These are phyloP conservation scores for Arenaria interpres DNA, from an alignment of 2,113 vertebrate genomes.

Conservation along the genomic window DNA sequence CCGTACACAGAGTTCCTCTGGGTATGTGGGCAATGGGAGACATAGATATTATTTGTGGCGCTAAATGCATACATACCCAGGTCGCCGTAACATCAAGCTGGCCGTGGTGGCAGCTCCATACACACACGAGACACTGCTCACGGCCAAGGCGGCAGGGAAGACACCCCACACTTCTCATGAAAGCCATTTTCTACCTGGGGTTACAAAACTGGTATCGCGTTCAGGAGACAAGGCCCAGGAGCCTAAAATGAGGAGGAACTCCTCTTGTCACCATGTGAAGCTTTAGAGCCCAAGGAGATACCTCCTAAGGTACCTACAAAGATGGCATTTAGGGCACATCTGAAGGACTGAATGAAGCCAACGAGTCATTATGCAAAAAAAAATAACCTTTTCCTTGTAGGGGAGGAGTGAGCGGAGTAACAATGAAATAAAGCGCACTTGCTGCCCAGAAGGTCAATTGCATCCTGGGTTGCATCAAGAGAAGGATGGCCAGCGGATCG, in stretches of 20 bases:
- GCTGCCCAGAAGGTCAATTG: no score
- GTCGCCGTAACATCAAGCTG: background rate
- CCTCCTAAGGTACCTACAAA: background rate
- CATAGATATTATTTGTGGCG: fast-evolving
- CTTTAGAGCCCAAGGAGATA: background rate
- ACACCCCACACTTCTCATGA: background rate
- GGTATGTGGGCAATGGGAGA: background rate
- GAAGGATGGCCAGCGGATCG: no score
- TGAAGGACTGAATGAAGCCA: background rate
- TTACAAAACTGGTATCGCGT: background rate
- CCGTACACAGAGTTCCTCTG: background rate
- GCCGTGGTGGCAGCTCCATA: fast-evolving
- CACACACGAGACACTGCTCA: background rate
- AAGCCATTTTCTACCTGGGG: background rate
- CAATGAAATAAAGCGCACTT: background rate
- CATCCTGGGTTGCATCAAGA: no score
- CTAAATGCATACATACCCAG: background rate
- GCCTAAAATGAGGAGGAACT: background rate
- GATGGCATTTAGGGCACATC: background rate
- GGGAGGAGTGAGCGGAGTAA: background rate
- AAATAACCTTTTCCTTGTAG: background rate
- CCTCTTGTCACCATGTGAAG: background rate
- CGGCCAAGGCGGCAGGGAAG: background rate
- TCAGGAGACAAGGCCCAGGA: background rate
- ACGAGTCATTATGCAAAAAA: background rate